These are phyloP conservation scores for Ploceus nigricollis DNA, from an alignment of 2,113 vertebrate species.

Conservation along the genomic window DNA sequence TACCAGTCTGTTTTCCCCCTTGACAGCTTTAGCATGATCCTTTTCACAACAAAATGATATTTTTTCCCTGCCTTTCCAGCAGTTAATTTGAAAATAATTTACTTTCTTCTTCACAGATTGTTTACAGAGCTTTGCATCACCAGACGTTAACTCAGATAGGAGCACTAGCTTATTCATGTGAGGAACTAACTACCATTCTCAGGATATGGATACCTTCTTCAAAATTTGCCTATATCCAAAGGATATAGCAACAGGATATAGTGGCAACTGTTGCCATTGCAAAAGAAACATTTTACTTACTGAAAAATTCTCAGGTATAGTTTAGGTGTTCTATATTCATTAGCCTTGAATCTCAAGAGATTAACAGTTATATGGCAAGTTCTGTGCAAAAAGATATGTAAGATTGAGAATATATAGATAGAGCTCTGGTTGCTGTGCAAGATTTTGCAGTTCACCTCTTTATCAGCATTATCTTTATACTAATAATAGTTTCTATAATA, in stretches of 20 bases:
- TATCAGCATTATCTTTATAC: background rate
- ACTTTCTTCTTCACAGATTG: background rate
- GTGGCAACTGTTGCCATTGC: background rate
- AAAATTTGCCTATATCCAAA: background rate
- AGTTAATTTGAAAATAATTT: background rate
- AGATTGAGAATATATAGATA: background rate
- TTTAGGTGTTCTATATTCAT: background rate
- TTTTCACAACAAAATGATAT: background rate
- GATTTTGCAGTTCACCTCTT: background rate
- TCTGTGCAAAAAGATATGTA: background rate
- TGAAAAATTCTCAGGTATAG: background rate
- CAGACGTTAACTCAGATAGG: background rate
- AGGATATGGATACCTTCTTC: background rate
- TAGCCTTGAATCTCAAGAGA: background rate
- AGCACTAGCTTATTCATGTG: background rate
- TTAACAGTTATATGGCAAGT: background rate
- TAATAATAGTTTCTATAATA: background rate
- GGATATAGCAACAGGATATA: no score
- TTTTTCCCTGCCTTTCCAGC: background rate
- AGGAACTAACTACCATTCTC: background rate
- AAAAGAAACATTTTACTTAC: background rate
- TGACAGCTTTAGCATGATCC: background rate
- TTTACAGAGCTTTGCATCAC: background rate
- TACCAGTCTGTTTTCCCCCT: background rate
- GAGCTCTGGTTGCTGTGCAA: background rate